A percentile compares a stretch with the other conserved stretches of the same genome.
Conservation (phyloP, 2,113 vertebrate genomes). For the Illadopsis cleaveri region DNA sequence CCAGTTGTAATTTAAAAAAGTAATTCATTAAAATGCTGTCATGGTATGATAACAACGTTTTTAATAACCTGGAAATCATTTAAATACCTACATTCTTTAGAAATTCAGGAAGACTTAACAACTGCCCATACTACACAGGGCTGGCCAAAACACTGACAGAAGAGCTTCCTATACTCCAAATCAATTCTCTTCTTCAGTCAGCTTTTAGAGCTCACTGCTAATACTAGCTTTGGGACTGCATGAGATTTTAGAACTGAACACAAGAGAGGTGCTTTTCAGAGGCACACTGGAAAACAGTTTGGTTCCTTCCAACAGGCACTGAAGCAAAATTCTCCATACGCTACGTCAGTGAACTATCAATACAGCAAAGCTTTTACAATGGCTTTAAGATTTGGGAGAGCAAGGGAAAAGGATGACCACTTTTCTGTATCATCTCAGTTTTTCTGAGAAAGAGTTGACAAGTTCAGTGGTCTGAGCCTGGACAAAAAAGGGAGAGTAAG, state of each 20-base stretch:
- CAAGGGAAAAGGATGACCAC: not conserved
- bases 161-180: not conserved
- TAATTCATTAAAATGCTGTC: constrained; percentile 13
- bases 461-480: not conserved
- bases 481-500: not conserved
- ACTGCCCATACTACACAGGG: not conserved
- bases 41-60: not conserved
- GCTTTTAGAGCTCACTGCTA: not conserved
- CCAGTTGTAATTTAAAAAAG: constrained; percentile 8
- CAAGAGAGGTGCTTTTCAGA: not conserved
- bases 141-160: not conserved
- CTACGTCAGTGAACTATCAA: not conserved
- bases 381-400: not conserved
- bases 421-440: not conserved
- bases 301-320: not conserved
- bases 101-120: constrained; percentile 9
- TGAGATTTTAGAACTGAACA: not conserved
- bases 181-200: constrained; percentile 3
- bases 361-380: not conserved
- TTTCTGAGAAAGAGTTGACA: not conserved
- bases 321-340: not conserved
- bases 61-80: constrained; percentile 6
- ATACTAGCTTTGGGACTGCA: not conserved
- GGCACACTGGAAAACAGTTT: not conserved
- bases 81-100: not conserved